Conservation (phyloP, 1,140 invertebrate genomes). For the Lepidurus apus region DNA sequence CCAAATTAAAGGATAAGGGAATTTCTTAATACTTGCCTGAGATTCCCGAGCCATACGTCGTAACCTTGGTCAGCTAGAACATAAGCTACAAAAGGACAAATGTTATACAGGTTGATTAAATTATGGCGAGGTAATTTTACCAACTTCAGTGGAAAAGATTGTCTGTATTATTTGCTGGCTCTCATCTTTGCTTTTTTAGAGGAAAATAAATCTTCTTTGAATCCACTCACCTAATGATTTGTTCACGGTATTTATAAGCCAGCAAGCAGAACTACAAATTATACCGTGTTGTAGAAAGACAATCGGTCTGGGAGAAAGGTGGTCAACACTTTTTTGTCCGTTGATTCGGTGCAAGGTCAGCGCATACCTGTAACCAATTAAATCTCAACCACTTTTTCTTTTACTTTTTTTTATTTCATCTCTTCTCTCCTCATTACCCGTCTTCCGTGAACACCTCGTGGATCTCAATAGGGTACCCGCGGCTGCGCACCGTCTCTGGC, state of each 20-base stretch:
- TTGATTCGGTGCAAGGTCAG: slow-evolving; percentile 52
- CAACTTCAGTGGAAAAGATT: slow-evolving; percentile 36
- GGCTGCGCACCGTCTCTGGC: slow-evolving; percentile 7
- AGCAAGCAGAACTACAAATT: slow-evolving; percentile 58
- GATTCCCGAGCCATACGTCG: slow-evolving; percentile 64
- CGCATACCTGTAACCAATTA: slow-evolving; percentile 49
- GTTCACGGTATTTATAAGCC: slow-evolving; percentile 56
- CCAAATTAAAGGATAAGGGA: no score
- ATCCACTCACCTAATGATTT: slow-evolving; percentile 54
- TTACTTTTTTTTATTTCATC: not conserved
- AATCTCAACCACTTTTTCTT: not conserved
- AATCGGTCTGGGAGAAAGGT: slow-evolving; percentile 45
- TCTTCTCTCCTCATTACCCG: not conserved
- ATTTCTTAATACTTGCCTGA: not conserved
- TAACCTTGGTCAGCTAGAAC: slow-evolving; percentile 65
- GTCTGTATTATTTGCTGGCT: no score
- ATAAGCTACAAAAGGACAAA: slow-evolving; percentile 43
- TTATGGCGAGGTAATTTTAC: not conserved
- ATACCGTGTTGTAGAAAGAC: slow-evolving; percentile 64
- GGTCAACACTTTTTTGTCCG: not conserved
- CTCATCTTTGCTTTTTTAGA: no score
- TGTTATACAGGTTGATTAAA: not conserved
- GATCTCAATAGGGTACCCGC: slow-evolving; percentile 27
- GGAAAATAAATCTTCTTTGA: no score
- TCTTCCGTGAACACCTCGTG: slow-evolving; percentile 23